Base-by-base conservation (phyloP, 2,113 vertebrate species). In the Poeciliopsis occidentalis region DNA sequence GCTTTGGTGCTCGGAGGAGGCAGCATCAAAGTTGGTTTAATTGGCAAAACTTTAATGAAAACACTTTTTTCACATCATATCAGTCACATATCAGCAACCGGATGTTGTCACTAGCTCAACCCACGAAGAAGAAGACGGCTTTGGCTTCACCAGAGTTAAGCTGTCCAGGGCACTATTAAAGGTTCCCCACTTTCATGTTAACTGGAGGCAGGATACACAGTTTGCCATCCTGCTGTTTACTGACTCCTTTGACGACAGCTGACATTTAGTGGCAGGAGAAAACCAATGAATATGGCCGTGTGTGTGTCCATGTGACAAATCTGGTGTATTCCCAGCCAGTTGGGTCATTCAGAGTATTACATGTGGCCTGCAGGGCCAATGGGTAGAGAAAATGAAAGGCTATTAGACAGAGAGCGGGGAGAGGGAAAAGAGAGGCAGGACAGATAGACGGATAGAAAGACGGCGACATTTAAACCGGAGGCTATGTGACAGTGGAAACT, bases 301-400 rank as follows among this genome's bases (percentile, higher is more conserved):
- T 80, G 71, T 76, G 64, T 76, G n/a, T 67, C 51, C 68, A 60
- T 26, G 62, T 68, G 87, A 90, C 70, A 87, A 70, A 92, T 91
- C 32, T 73, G 77, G 78, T 83, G 86, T 91, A 79, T 87, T 88
- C 77, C 51, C 77, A 87, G 81, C 84, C 82, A 85, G 75, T 81
- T 86, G 76, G 93, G 94, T 94, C 92, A 94, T 79, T 78, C 86
- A 92, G 92, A 93, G 94, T 91, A 84, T 90, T 91, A 93, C 90
- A 87, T 82, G 88, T 93, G 90, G 92, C 92, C 93, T 91, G 92
- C 83, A 91, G 92, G 90, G 90, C 85, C 90, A 89, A 87, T 88
- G 85, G 89, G 79, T 79, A 86, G 82, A 90, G 85, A 86, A 92
- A 92, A 93, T 92, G 87, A 91, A 85, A 82, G 90, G 80, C 89